A percentile compares a stretch with the other conserved stretches of the same genome.
phyloP scores from a whole-genome alignment of 2,797 vertebrate species.

The Columba guinea region DNA sequence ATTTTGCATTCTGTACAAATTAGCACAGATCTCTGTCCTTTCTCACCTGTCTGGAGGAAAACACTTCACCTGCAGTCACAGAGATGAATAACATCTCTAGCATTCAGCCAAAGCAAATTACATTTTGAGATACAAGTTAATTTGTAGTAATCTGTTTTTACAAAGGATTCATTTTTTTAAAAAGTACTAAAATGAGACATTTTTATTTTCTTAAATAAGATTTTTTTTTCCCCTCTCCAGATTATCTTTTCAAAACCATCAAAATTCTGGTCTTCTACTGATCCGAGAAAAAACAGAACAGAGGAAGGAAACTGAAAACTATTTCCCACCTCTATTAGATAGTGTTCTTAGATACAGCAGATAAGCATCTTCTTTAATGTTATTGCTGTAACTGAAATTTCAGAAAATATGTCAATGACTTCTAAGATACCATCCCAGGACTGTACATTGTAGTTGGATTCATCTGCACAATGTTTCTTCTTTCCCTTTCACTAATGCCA shows the following conservation, averaged over 20 bases:
- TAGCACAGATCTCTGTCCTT: not conserved
- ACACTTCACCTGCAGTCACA: not conserved
- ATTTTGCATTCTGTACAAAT: not conserved
- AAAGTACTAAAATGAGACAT: not conserved
- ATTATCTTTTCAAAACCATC: not conserved
- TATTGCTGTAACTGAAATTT: not conserved
- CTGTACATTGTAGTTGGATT: not conserved
- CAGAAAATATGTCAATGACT: not conserved
- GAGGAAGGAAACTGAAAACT: not conserved
- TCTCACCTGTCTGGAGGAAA: not conserved
- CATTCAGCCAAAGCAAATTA: not conserved
- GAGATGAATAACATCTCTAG: not conserved
- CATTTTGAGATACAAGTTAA: not conserved
- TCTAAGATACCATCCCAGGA: not conserved
- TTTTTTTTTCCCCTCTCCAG: not conserved
- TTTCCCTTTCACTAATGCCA: slow-evolving; percentile 5
- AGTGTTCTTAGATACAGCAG: not conserved
- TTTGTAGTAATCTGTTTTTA: not conserved
- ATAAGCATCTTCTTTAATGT: not conserved
- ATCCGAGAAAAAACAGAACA: not conserved
- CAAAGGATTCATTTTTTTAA: not conserved
- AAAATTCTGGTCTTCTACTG: not conserved
- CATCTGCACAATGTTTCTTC: not conserved
- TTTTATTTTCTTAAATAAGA: not conserved
- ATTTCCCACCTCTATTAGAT: not conserved